phyloP scores from a whole-genome alignment of 2,888 invertebrate species.

The Girardia tigrina region DNA sequence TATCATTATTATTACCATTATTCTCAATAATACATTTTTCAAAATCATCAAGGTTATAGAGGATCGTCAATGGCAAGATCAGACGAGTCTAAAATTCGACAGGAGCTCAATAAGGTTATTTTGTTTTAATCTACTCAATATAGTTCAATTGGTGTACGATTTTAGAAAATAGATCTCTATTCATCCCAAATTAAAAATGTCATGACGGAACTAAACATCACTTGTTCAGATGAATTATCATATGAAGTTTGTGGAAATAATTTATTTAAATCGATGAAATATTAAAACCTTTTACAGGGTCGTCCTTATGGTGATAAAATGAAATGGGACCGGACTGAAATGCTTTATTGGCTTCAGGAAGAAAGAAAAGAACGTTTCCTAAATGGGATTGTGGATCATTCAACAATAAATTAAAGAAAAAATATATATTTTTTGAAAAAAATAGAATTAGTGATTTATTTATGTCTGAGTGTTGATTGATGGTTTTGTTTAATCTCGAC shows the following conservation, averaged over 20 bases:
- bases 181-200: not conserved
- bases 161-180: not conserved
- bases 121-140: not conserved
- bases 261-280: slow-evolving; percentile 8
- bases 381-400: not conserved
- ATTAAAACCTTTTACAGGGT: slow-evolving; percentile 40
- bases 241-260: not conserved
- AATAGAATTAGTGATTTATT: not conserved
- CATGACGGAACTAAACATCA: not conserved
- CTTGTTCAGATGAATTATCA: slow-evolving; percentile 15
- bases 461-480: not conserved
- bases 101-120: slow-evolving; percentile 42
- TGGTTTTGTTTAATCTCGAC: not conserved
- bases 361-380: slow-evolving; percentile 40
- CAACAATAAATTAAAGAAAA: not conserved
- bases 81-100: slow-evolving; percentile 45
- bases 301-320: slow-evolving; percentile 49
- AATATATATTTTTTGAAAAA: not conserved
- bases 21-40: not conserved
- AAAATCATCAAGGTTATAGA: slow-evolving; percentile 41
- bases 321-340: slow-evolving; percentile 50
- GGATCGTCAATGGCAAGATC: slow-evolving; percentile 45
- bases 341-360: slow-evolving; percentile 50
- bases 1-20: too few relatives aligned
- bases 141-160: too few relatives aligned